Evolutionary conservation across 1,140 invertebrate species (phyloP).

Genomic region (Sinella curviseta): DNA sequence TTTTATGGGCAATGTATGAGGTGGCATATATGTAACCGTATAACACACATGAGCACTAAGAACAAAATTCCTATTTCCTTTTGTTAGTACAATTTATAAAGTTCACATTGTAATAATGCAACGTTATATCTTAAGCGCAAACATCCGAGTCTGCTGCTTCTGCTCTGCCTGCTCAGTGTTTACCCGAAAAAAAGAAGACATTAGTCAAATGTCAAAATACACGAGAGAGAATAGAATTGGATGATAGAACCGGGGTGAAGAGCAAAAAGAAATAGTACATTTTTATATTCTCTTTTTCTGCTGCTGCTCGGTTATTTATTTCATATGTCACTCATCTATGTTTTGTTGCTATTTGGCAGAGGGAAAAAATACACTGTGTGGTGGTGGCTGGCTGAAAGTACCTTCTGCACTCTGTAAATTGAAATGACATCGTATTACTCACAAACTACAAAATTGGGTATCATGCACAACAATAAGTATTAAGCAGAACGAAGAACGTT

Average conservation of each 20-base stretch:
- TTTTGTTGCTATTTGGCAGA: neutral
- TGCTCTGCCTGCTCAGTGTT: neutral
- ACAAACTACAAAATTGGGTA: neutral
- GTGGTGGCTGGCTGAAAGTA: neutral
- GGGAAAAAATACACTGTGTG: neutral
- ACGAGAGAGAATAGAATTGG: neutral
- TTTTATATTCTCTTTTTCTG: neutral
- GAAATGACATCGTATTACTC: neutral
- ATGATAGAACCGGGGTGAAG: neutral
- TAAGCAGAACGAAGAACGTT: neutral
- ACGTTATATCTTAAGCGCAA: no score
- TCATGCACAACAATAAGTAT: neutral
- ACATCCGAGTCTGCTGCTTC: neutral
- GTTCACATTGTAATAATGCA: neutral
- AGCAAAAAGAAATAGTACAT: neutral
- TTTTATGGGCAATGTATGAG: no score
- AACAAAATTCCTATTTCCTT: no score
- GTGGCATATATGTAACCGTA: no score
- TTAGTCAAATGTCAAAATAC: conserved; percentile 15
- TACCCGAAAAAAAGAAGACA: conserved; percentile 3
- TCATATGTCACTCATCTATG: conserved; percentile 5
- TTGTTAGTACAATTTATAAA: no score
- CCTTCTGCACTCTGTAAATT: neutral
- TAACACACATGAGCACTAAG: no score
- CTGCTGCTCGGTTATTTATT: conserved; percentile 13